Conservation (phyloP, 1,140 invertebrate species). For the Bilobella aurantiaca region DNA sequence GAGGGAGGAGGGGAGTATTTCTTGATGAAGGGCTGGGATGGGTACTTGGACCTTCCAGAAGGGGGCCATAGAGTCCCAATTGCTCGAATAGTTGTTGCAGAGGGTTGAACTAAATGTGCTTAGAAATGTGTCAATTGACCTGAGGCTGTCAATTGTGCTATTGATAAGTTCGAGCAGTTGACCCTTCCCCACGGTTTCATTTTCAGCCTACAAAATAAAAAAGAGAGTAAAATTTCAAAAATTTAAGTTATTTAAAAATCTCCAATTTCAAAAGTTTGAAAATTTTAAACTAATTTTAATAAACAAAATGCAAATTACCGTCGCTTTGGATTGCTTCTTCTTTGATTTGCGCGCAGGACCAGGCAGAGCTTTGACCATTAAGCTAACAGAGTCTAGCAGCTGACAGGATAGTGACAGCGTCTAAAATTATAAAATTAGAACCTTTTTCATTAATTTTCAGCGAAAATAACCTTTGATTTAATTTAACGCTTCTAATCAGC, state of each 20-base stretch:
- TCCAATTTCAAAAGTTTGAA: too few relatives aligned
- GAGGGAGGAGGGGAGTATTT: constrained; percentile 16
- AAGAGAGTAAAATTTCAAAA: not conserved
- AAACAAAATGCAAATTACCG: not conserved
- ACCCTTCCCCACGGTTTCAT: not conserved
- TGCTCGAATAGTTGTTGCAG: not conserved
- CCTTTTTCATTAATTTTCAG: too few relatives aligned
- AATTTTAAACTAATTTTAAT: not conserved
- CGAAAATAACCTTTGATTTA: too few relatives aligned
- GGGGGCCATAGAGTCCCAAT: not conserved
- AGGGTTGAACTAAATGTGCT: not conserved
- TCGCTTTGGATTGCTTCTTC: constrained; percentile 14
- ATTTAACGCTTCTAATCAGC: too few relatives aligned
- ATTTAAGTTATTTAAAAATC: too few relatives aligned
- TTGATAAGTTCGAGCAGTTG: not conserved
- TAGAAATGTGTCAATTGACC: not conserved
- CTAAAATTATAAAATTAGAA: constrained; percentile 10
- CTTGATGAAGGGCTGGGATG: constrained; percentile 1
- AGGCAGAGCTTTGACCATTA: constrained; percentile 7
- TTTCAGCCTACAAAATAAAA: not conserved
- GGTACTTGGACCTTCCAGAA: constrained; percentile 12
- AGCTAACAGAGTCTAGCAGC: constrained; percentile 15
- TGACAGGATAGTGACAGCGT: constrained; percentile 16
- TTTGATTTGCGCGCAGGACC: not conserved
- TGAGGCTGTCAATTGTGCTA: not conserved